These are phyloP conservation scores for Caenorhabditis japonica DNA, from an alignment of 2,888 invertebrate genomes.

Conservation along the genomic window DNA sequence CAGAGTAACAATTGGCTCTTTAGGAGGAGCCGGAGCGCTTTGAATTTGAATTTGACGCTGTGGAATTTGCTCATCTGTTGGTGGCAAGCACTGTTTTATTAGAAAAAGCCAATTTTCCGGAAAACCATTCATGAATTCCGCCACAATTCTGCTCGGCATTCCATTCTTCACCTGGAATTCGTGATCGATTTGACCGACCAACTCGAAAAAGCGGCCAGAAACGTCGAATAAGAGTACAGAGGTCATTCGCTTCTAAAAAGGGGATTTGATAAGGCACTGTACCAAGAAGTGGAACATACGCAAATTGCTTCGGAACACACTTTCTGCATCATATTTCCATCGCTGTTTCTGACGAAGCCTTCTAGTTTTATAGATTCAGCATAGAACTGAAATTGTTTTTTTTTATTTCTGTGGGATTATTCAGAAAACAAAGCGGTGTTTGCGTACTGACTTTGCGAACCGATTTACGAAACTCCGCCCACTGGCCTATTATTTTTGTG, in stretches of 20 bases:
- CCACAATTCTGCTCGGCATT: constrained; percentile 31
- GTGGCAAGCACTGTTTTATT: constrained; percentile 12
- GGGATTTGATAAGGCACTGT: not conserved
- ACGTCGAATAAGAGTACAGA: constrained; percentile 34
- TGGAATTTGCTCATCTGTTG: constrained; percentile 1
- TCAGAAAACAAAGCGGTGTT: too few species aligned
- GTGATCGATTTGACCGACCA: constrained; percentile 41
- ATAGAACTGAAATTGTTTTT: constrained; percentile 22
- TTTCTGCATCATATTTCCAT: constrained; percentile 33
- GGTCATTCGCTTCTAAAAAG: constrained; percentile 35
- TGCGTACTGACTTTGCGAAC: too few species aligned
- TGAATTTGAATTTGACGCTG: not conserved
- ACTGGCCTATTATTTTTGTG: too few species aligned
- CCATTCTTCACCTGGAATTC: constrained; percentile 40
- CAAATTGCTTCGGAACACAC: constrained; percentile 34
- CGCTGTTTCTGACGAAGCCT: constrained; percentile 34
- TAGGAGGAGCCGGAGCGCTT: not conserved
- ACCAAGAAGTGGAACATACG: constrained; percentile 16
- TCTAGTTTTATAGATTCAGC: constrained; percentile 16
- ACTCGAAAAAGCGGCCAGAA: constrained; percentile 39
- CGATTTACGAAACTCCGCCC: too few species aligned
- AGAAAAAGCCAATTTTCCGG: constrained; percentile 42
- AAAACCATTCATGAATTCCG: constrained; percentile 40
- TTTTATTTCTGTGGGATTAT: not conserved
- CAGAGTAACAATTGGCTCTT: constrained; percentile 37